Conservation (phyloP, 1,140 invertebrate genomes). For the Danaus plexippus region DNA sequence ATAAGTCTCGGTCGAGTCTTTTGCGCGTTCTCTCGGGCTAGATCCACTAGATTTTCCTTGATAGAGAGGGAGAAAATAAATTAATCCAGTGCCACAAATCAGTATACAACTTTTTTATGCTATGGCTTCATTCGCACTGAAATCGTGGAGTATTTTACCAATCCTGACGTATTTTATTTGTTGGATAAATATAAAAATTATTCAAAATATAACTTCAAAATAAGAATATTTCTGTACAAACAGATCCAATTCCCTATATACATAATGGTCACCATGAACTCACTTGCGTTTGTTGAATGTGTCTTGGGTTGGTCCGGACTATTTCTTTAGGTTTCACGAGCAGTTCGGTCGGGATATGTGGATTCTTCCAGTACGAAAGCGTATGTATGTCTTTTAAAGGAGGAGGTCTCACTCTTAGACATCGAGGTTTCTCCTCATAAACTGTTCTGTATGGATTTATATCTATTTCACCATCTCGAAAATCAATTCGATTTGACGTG, state of each 20-base stretch:
- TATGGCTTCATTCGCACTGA: too few species aligned
- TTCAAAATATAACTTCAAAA: too few species aligned
- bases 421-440: slow-evolving; percentile 24
- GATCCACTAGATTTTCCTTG: slow-evolving; percentile 27
- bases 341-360: slow-evolving; percentile 25
- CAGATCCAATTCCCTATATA: too few species aligned
- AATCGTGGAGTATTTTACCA: too few species aligned
- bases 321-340: slow-evolving; percentile 31
- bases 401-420: slow-evolving; percentile 10
- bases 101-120: too few species aligned
- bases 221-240: too few species aligned
- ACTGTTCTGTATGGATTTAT: slow-evolving; percentile 18
- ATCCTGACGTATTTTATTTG: too few species aligned
- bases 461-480: slow-evolving; percentile 20
- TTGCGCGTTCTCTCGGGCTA: slow-evolving; percentile 30
- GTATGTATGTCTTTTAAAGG: slow-evolving; percentile 35
- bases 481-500: slow-evolving; percentile 29
- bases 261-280: slow-evolving; percentile 7
- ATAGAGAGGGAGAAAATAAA: slow-evolving; percentile 2
- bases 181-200: too few species aligned
- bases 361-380: slow-evolving; percentile 24
- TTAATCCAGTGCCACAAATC: not conserved
- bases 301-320: slow-evolving; percentile 27
- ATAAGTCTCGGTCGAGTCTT: slow-evolving; percentile 57
- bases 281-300: slow-evolving; percentile 30